Conservation (phyloP, 2,113 vertebrate genomes). For the Oncorhynchus gorbuscha region DNA sequence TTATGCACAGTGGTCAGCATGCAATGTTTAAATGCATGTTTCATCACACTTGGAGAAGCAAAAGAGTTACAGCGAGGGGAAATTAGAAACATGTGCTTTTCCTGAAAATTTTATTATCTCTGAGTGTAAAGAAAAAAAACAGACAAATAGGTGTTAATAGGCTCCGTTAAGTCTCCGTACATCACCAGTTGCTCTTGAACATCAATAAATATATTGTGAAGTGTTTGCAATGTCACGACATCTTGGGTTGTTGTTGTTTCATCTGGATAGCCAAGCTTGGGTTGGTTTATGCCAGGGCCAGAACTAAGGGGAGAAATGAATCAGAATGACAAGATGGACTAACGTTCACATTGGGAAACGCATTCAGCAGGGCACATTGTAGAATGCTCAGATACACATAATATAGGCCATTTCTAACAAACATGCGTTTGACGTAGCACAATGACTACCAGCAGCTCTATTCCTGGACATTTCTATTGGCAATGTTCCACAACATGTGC, state of each 20-base stretch:
- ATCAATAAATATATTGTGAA: slow-evolving; percentile 80
- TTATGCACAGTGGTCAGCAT: no score
- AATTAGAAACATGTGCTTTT: slow-evolving; percentile 38
- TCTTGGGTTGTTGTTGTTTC: slow-evolving; percentile 40
- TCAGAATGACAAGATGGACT: neutral
- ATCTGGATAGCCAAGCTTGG: slow-evolving; percentile 43
- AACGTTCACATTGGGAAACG: neutral
- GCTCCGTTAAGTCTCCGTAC: slow-evolving; percentile 58
- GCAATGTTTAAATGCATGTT: no score
- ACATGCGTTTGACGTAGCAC: neutral
- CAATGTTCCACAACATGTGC: no score
- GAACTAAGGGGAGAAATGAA: slow-evolving; percentile 65
- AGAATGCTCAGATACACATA: neutral
- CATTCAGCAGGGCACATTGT: neutral
- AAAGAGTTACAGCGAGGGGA: slow-evolving; percentile 31
- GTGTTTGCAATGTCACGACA: slow-evolving; percentile 51
- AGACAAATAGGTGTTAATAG: slow-evolving; percentile 54
- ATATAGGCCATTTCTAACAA: neutral
- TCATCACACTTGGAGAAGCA: no score
- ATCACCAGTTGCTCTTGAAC: slow-evolving; percentile 73
- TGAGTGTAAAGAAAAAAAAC: slow-evolving; percentile 43
- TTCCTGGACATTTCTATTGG: no score
- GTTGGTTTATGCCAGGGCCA: slow-evolving; percentile 75
- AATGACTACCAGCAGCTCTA: no score
- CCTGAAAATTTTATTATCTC: slow-evolving; percentile 47